Evolutionary conservation across 2,113 vertebrate species (phyloP).

Genomic region (Chinchilla lanigera): DNA sequence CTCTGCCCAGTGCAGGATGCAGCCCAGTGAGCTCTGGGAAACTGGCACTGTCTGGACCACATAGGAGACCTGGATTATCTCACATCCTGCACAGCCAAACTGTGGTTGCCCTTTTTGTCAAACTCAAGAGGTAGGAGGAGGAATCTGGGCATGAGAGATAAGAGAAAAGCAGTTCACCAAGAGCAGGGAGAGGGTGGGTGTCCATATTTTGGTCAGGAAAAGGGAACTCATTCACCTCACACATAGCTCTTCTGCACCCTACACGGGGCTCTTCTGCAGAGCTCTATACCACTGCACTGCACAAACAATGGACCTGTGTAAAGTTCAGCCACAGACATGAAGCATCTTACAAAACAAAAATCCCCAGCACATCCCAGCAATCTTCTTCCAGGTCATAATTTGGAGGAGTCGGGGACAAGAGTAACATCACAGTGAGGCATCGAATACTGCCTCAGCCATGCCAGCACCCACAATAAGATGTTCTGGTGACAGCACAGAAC

Average conservation of each 20-base stretch:
- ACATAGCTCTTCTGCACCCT: not conserved
- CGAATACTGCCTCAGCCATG: not conserved
- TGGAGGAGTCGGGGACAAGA: not conserved
- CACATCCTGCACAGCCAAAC: not conserved
- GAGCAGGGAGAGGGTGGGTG: not conserved
- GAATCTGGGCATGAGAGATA: not conserved
- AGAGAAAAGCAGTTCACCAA: not conserved
- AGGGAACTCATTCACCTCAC: not conserved
- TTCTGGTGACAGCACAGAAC: not conserved
- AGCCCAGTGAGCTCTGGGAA: not conserved
- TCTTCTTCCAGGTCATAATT: too few relatives aligned
- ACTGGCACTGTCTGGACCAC: not conserved
- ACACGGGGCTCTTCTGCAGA: not conserved
- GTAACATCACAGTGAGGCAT: fast-evolving
- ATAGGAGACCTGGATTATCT: not conserved
- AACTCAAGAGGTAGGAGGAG: not conserved
- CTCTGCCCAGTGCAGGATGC: not conserved
- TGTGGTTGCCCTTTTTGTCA: not conserved
- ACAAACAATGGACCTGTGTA: not conserved
- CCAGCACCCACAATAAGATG: not conserved
- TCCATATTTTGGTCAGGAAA: not conserved
- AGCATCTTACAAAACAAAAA: not conserved
- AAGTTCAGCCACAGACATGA: not conserved
- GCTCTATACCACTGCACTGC: not conserved
- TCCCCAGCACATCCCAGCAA: fast-evolving